Percentiles rank a stretch among this genome's conserved stretches.
Conservation (phyloP, 1,140 invertebrate genomes). For the Adoxophyes honmai region DNA sequence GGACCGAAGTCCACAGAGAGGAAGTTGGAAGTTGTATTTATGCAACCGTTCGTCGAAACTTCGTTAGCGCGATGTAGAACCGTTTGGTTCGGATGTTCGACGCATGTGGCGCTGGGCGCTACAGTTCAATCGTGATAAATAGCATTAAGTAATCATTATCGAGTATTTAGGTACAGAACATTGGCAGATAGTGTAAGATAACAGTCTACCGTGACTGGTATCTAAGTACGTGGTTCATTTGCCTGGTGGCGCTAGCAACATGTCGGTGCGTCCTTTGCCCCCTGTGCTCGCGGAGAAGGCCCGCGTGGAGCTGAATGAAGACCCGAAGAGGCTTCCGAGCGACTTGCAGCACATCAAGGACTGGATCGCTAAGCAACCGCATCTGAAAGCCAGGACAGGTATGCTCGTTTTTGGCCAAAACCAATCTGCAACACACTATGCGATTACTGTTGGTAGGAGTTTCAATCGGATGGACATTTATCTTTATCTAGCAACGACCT, state of each 20-base stretch:
- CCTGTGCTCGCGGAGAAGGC: conserved; percentile 75
- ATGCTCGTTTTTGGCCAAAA: neutral
- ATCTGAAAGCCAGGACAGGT: conserved; percentile 70
- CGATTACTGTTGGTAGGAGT: no score
- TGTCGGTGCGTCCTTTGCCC: conserved; percentile 63
- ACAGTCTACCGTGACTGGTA: neutral
- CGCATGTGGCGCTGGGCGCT: no score
- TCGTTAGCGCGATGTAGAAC: no score
- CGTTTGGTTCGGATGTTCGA: no score
- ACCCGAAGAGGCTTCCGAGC: conserved; percentile 73
- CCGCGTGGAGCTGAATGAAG: conserved; percentile 79
- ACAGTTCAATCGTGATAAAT: neutral
- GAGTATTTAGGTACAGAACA: neutral
- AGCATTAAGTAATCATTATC: conserved; percentile 1
- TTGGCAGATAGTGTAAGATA: neutral
- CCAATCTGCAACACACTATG: no score
- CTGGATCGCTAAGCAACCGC: conserved; percentile 81
- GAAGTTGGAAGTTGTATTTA: no score
- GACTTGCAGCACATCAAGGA: conserved; percentile 79
- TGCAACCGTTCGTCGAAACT: no score
- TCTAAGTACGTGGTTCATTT: no score
- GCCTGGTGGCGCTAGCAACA: no score
- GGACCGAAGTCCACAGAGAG: no score
- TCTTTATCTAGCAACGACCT: no score
- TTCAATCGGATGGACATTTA: no score